Evolutionary conservation across 2,797 vertebrate genomes (phyloP), one percentile per base, ranked within the genome.

Genomic region (Bucorvus abyssinicus): DNA sequence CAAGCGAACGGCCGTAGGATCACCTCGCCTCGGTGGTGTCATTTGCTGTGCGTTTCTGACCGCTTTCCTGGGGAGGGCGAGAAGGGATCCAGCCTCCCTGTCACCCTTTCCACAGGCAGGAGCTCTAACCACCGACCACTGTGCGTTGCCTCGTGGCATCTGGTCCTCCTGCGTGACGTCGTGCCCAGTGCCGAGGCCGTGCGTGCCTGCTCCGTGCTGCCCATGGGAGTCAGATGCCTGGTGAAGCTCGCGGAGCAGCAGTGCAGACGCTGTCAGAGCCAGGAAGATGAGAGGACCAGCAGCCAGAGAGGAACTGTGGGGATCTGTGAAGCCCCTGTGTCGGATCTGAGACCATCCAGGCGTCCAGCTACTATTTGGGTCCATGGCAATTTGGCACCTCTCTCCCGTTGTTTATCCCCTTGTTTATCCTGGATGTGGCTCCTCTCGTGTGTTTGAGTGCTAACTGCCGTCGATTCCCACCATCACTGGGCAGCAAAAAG

Each of bases 241-340:
- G n/a, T 34, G 56, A 22, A 57, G 56, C 56, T 60, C 6, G 5
- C 23, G 34, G 34, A 38, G 57, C 23, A 26, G 34, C 57, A 40
- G 38, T 40, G 38, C 38, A 40, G 38, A 40, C 38, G 36, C 19
- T 23, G n/a, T 34, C 56, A 34, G n/a, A 34, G 56, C 32, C n/a
- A 21, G 56, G n/a, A 55, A 24, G 57, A 16, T 59, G 57, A 22
- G 10, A 36, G 56, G n/a, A 24, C n/a, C 56, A 34, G n/a, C 32
- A 34, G 13, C n/a, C 23, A 24, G 34, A 26, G 57, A 59, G 14
- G 55, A 19, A n/a, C 21, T 57, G 32, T 13, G 55, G n/a, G 55
- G 42, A 8, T 9, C 42, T 10, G 13, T 1, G 0, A 1, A 22
- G 29, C 38, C 38, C 7, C 1, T 1, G 6, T 1, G n/a, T 12